Base-by-base conservation (phyloP, 2,888 invertebrate species). In the Malthinus seriepunctatus region DNA sequence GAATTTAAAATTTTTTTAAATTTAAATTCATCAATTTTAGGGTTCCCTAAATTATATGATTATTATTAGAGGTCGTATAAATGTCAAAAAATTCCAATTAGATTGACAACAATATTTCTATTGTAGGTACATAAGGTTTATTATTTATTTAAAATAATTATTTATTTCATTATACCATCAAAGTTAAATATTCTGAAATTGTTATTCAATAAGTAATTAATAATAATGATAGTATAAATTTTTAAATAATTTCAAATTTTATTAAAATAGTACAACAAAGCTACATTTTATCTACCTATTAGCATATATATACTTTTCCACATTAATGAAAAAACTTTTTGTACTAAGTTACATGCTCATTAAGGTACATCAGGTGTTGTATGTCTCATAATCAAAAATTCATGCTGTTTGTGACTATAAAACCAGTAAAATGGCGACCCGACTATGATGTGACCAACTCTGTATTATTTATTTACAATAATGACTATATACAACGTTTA, bases 361-460 rank as follows among this genome's bases (percentile, higher is more conserved):
- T 59, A 59, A 51, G 38, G 52, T 37, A 48, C 12, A 46, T 35
- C 63, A 51, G 50, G 39, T 63, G 63, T 9, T 32, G 10, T 10
- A 11, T 14, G 50, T 63, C 63, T 35, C 63, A 60, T 38, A 9
- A 56, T 59, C 42, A 60, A 60, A 60, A 51, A 63, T 63, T 56
- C 50, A 63, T 54, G 32, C 9, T 56, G 60, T 59, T 63, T 63
- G 60, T 56, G 59, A 56, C 56, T 60, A 48, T 44, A 37, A 55
- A 60, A 59, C 60, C 63, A 63, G 59, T 42, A 53, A 56, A 63
- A 63, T 63, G 63, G 60, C 63, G 51, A 49, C 57, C 51, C 50
- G 56, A 51, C 55, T 60, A 54, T 51, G 42, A 60, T 51, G 54
- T 56, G 55, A 60, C 60, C 60, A 60, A 47, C 39, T 44, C 38